Conservation (phyloP, 2,797 vertebrate genomes). For the Galago senegalensis region DNA sequence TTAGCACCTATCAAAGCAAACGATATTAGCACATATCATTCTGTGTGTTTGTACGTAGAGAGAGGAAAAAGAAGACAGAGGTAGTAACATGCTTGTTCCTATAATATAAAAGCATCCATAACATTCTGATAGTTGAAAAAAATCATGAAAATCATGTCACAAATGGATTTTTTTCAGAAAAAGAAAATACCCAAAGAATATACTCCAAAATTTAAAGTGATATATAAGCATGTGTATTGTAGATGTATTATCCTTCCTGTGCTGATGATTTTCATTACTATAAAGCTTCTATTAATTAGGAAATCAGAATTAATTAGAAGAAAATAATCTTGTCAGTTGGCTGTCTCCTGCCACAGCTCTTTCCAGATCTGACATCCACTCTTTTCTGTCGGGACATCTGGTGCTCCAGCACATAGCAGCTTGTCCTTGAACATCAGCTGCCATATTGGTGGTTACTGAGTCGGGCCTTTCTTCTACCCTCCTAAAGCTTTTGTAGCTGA, state of each 20-base stretch:
- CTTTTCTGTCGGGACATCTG: neutral
- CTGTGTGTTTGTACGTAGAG: neutral
- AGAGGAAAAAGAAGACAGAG: neutral
- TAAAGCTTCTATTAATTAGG: slow-evolving; percentile 32
- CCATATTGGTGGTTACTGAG: neutral
- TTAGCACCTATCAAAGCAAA: neutral
- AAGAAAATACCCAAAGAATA: neutral
- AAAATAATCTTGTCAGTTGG: neutral
- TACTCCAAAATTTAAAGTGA: slow-evolving; percentile 21
- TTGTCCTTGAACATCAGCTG: neutral
- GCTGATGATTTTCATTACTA: slow-evolving; percentile 48
- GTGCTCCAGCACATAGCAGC: neutral
- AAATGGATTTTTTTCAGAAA: slow-evolving; percentile 24
- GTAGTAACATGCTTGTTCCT: neutral
- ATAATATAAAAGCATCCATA: slow-evolving; percentile 2
- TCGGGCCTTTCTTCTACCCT: neutral
- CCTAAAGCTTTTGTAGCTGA: neutral
- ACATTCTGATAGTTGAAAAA: slow-evolving; percentile 37
- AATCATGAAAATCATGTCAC: neutral
- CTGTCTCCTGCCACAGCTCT: slow-evolving; percentile 38
- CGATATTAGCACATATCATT: too few species aligned
- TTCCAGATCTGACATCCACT: neutral
- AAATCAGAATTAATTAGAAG: slow-evolving; percentile 41
- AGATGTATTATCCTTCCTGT: neutral
- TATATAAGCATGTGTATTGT: neutral